Base-by-base conservation (phyloP, 1,140 invertebrate genomes). In the Aradophagus sp. region DNA sequence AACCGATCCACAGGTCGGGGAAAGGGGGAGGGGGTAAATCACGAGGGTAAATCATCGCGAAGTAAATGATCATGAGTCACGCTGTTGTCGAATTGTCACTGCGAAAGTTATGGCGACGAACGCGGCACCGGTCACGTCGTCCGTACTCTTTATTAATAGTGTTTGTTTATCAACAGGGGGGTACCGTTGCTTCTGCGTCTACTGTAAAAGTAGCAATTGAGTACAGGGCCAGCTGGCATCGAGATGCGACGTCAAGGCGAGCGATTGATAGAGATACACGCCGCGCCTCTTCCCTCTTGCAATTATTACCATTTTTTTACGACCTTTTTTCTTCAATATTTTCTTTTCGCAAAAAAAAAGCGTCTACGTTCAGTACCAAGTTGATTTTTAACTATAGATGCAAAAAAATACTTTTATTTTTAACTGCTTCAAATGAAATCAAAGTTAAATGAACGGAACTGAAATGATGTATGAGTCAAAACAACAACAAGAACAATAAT, bases 121-220 rank as follows among this genome's bases (percentile, higher is more conserved):
- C 50, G 35, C 27, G n/a, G n/a, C n/a, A n/a, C n/a, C n/a, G n/a
- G n/a, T n/a, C n/a, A n/a, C n/a, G n/a, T n/a, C n/a, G n/a, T n/a
- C n/a, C n/a, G n/a, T n/a, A n/a, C n/a, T 42, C 19, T 53, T 58
- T 58, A 42, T 56, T 50, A 59, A 53, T 66, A 58, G 52, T 34
- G 13, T 53, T 67, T 58, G 45, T 52, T 58, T 52, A 52, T 67
- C 53, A 32, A 58, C 32, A 53, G 53, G 39, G 31, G 38, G 42
- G 65, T 50, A 39, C 32, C 10, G 27, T 68, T 50, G 20, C 8
- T 4, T 5, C 26, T 48, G 50, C 32, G 14, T 38, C 39, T 55
- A 69, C 48, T 48, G 66, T 50, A 62, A 69, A 69, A 62, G 66
- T 55, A 69, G 52, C 52, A 70, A 70, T 70, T 55, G 66, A 70